These are phyloP conservation scores for Ariolimax columbianus DNA, from an alignment of 2,888 invertebrate genomes.

Conservation along the genomic window DNA sequence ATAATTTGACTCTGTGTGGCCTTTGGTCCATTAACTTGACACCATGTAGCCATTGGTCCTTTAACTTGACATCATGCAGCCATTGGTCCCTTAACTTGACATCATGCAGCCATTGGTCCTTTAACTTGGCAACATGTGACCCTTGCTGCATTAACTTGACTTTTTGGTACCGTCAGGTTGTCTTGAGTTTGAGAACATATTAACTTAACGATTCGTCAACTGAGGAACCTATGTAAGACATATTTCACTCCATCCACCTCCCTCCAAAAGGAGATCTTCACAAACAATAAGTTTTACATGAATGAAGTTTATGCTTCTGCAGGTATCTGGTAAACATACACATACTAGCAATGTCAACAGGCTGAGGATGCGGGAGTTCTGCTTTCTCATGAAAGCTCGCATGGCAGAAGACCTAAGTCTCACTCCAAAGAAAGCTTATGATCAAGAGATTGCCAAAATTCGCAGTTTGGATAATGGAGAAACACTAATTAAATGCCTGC, in stretches of 20 bases:
- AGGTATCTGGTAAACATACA: slow-evolving; percentile 48
- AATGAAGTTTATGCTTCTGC: not conserved
- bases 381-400: slow-evolving; percentile 36
- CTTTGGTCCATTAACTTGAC: too few relatives aligned
- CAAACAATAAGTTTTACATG: not conserved
- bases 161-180: too few relatives aligned
- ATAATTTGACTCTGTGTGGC: too few relatives aligned
- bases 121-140: too few relatives aligned
- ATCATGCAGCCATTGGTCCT: too few relatives aligned
- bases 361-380: slow-evolving; percentile 35
- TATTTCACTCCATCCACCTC: not conserved
- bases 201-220: too few relatives aligned
- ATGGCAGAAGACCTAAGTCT: slow-evolving; percentile 43
- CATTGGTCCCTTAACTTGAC: too few relatives aligned
- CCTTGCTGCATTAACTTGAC: too few relatives aligned
- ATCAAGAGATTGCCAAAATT: slow-evolving; percentile 39
- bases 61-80: too few relatives aligned
- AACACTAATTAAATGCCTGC: slow-evolving; percentile 29
- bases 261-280: not conserved
- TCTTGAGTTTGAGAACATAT: too few relatives aligned
- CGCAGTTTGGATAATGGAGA: slow-evolving; percentile 35
- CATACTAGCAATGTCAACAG: slow-evolving; percentile 40
- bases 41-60: too few relatives aligned
- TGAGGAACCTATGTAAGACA: too few relatives aligned
- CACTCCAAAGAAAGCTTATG: slow-evolving; percentile 41